Evolutionary conservation across 2,888 invertebrate species (phyloP).

Genomic region (Siphonodentalium dalli): DNA sequence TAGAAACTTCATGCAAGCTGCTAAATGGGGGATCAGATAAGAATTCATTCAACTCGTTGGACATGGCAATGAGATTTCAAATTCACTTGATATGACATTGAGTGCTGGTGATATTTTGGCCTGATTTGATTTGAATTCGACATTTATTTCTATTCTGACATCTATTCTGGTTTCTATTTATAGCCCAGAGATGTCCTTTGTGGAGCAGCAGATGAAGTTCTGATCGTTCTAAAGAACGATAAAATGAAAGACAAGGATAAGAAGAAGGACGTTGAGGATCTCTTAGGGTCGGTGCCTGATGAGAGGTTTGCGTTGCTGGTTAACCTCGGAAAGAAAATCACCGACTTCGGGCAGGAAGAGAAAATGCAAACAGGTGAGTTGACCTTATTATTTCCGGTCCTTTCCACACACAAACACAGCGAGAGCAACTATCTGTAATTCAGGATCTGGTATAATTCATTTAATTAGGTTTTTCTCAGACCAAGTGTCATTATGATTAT

Average conservation of each 20-base stretch:
- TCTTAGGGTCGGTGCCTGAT: conserved; percentile 83
- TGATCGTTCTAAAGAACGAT: conserved; percentile 93
- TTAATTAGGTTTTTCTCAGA: neutral
- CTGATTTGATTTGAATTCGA: too few relatives aligned
- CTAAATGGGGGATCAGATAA: too few relatives aligned
- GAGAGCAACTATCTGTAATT: neutral
- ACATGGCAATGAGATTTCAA: too few relatives aligned
- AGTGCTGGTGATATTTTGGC: too few relatives aligned
- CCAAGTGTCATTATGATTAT: neutral
- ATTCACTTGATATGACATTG: too few relatives aligned
- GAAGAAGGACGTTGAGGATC: conserved; percentile 84
- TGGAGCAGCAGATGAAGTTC: conserved; percentile 98
- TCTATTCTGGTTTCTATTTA: conserved; percentile 23
- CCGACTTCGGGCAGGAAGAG: conserved; percentile 78
- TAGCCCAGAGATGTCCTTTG: conserved; percentile 94
- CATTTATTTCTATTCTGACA: too few relatives aligned
- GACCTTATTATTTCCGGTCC: too few relatives aligned
- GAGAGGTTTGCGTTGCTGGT: conserved; percentile 93
- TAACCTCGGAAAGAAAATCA: conserved; percentile 97
- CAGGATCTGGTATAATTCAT: neutral
- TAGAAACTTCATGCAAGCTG: too few relatives aligned
- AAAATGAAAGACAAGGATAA: conserved; percentile 90
- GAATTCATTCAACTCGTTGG: too few relatives aligned
- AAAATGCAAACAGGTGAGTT: conserved; percentile 66
- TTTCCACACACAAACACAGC: neutral